phyloP scores from a whole-genome alignment of 2,113 vertebrate genomes.

The Cyphomyrus plagiostoma region DNA sequence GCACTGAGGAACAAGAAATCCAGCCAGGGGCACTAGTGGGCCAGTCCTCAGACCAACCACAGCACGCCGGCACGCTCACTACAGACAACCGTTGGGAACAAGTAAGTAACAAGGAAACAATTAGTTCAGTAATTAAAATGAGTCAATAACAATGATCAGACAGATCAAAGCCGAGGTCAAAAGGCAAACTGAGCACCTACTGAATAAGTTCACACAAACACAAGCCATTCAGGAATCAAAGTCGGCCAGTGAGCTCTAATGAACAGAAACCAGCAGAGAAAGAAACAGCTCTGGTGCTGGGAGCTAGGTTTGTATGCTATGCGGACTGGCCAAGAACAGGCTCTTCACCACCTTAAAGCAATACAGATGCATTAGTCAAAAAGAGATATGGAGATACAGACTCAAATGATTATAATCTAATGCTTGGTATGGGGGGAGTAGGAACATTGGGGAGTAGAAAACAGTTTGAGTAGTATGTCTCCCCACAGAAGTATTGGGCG shows the following conservation, averaged over 20 bases:
- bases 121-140: conserved; percentile 2
- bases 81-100: background rate
- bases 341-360: background rate
- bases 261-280: background rate
- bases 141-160: conserved; percentile 1
- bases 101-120: background rate
- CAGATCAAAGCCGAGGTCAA: background rate
- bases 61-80: background rate
- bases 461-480: too few species aligned
- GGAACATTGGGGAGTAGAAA: too few species aligned
- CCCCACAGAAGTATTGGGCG: too few species aligned
- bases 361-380: background rate
- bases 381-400: background rate
- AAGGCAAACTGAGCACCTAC: background rate
- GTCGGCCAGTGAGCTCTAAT: background rate
- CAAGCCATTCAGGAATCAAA: background rate
- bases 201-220: background rate
- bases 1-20: background rate
- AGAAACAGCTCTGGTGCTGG: background rate
- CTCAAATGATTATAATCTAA: background rate
- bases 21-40: background rate
- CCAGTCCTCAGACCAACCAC: background rate
- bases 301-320: background rate
- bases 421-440: background rate
- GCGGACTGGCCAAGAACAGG: background rate